A percentile compares a stretch with the other conserved stretches of the same genome.
Evolutionary conservation across 2,797 vertebrate species (phyloP).

Genomic region (Atherinosoma microstoma): DNA sequence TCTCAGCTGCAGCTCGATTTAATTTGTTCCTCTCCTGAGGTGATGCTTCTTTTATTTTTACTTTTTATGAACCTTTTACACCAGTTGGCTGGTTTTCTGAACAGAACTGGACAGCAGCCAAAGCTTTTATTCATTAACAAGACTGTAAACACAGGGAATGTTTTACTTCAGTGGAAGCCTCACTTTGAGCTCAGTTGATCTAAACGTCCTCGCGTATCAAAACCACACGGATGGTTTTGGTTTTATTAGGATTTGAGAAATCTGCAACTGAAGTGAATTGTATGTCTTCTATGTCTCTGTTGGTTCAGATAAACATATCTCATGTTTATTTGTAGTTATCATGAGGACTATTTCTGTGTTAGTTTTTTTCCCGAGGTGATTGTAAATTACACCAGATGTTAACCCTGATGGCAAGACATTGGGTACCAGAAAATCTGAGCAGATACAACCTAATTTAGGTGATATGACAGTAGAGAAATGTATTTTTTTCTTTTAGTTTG

Average conservation of each 20-base stretch:
- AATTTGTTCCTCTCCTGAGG: background rate
- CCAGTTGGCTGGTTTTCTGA: background rate
- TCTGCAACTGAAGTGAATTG: background rate
- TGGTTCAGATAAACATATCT: background rate
- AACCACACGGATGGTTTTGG: background rate
- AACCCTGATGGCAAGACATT: background rate
- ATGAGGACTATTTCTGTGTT: background rate
- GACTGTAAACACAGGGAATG: slow-evolving; percentile 21
- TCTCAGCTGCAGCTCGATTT: background rate
- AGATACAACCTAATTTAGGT: slow-evolving; percentile 1
- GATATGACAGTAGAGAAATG: no score
- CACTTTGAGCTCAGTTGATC: background rate
- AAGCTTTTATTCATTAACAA: slow-evolving; percentile 22
- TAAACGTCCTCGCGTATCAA: background rate
- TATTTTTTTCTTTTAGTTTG: background rate
- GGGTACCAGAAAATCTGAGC: background rate
- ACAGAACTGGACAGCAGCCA: background rate
- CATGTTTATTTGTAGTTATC: background rate
- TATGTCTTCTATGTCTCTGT: background rate
- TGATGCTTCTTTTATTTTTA: background rate
- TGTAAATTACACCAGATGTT: slow-evolving; percentile 1
- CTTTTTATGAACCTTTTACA: slow-evolving; percentile 1
- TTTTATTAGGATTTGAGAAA: background rate
- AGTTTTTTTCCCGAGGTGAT: background rate
- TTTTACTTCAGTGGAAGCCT: background rate